Base-by-base conservation (phyloP, 92 coral and sea anemone species). In the Actinostola sp. region DNA sequence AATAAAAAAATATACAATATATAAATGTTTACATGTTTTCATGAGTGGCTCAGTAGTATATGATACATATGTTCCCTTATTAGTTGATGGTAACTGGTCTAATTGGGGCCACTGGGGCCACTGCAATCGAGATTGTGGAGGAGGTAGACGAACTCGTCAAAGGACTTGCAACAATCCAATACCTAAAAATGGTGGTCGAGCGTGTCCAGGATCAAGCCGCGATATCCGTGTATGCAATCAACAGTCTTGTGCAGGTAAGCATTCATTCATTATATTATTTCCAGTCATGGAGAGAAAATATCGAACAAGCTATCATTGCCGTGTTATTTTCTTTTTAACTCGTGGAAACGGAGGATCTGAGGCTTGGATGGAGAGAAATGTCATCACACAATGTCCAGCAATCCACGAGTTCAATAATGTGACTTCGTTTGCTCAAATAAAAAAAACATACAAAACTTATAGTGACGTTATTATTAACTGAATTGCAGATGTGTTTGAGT, bases 121-220 rank as follows among this genome's bases (percentile, higher is more conserved):
- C 34, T 93, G 98, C 65, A 81, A 70, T 69, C 82, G 78, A 29
- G 32, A 75, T 13, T 93, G 98, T 58, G 92, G 92, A 0, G 79
- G 66, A 33, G 96, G 96, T 9, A 76, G 49, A 31, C 93, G 81
- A 75, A 82, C 65, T 27, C 92, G 98, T 51, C 81, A 64, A 21
- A 75, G 98, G 44, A 48, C 74, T 48, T 93, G 98, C 63, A 70
- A 73, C 57, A 89, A 90, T 60, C 98, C 98, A 15, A 38, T 84
- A 8, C 98, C 98, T 3, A 73, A 63, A 35, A 59, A 86, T 72
- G 86, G 86, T 58, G 98, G 98, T 28, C 35, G 78, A 23, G 44
- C 38, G 0, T 93, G 98, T 43, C 48, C 66, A 13, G 96, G 93
- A 5, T 66, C 85, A 16, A 68, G 76, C 15, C 75, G 51, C 32